These are phyloP conservation scores for Porites australiensis DNA, from an alignment of 64 coral and sea anemone genomes.

Conservation along the genomic window DNA sequence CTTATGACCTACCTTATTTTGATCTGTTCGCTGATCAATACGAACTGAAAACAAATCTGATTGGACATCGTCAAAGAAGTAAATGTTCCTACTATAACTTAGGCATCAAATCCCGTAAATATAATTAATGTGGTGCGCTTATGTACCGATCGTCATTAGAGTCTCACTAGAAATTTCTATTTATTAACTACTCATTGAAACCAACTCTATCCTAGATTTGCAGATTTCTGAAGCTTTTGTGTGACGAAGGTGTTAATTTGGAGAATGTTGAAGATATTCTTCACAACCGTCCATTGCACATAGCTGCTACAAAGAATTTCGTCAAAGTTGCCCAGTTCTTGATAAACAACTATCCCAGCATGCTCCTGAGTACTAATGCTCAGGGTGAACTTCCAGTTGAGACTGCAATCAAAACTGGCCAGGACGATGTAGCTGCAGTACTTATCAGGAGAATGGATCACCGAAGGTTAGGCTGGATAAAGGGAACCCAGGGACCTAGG, in stretches of 20 bases:
- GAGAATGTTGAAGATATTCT: background rate
- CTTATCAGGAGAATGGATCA: slow-evolving; percentile 69
- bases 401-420: slow-evolving; percentile 31
- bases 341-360: slow-evolving; percentile 19
- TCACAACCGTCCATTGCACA: slow-evolving; percentile 53
- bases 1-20: too few relatives aligned
- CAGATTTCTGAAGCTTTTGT: slow-evolving; percentile 13
- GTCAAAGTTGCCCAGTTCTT: slow-evolving; percentile 44
- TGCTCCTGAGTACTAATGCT: slow-evolving; percentile 42
- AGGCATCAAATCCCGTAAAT: too few relatives aligned
- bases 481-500: background rate
- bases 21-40: too few relatives aligned
- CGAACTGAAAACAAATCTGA: too few relatives aligned
- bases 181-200: background rate
- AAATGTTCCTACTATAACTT: too few relatives aligned
- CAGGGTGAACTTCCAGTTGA: slow-evolving; percentile 57
- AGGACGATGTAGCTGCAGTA: slow-evolving; percentile 65
- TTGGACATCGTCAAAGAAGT: too few relatives aligned
- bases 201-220: slow-evolving; percentile 11
- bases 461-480: slow-evolving; percentile 16
- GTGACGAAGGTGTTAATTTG: slow-evolving; percentile 24
- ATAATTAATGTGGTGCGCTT: too few relatives aligned
- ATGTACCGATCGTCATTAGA: too few relatives aligned
- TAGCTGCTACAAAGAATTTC: slow-evolving; percentile 55
- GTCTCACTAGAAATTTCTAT: too few relatives aligned